phyloP scores from a whole-genome alignment of 2,113 vertebrate genomes.

The Elanoides forficatus region DNA sequence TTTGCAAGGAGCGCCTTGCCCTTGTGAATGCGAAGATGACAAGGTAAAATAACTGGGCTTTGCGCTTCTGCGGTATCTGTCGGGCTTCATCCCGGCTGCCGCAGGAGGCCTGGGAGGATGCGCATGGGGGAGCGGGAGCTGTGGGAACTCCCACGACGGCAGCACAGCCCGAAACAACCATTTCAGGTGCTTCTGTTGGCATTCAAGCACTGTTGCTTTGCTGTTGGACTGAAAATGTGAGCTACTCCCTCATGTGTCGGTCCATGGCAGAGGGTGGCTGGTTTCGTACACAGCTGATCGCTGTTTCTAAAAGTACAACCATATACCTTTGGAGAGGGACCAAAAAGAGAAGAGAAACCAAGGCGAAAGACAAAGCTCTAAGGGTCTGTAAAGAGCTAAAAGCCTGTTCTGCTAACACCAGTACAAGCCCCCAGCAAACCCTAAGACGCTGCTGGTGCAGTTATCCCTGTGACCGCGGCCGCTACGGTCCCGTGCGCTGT shows the following conservation, averaged over 20 bases:
- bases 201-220: background rate
- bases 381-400: background rate
- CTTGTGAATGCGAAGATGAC: background rate
- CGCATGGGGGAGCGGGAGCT: accelerated
- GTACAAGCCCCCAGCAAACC: background rate
- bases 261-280: background rate
- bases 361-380: background rate
- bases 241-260: accelerated
- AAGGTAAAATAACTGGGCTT: background rate
- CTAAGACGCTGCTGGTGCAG: background rate
- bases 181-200: background rate
- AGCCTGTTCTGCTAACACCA: accelerated
- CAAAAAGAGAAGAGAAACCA: background rate
- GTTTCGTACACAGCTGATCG: background rate
- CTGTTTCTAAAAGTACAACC: background rate
- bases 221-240: background rate
- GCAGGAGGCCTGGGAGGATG: accelerated
- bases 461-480: background rate
- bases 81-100: background rate
- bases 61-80: accelerated
- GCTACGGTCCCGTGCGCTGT: accelerated
- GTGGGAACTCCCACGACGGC: accelerated
- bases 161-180: accelerated
- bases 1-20: background rate
- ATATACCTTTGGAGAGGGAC: background rate